Evolutionary conservation across 1,140 invertebrate species (phyloP).

Genomic region (Harpegnathos saltator): DNA sequence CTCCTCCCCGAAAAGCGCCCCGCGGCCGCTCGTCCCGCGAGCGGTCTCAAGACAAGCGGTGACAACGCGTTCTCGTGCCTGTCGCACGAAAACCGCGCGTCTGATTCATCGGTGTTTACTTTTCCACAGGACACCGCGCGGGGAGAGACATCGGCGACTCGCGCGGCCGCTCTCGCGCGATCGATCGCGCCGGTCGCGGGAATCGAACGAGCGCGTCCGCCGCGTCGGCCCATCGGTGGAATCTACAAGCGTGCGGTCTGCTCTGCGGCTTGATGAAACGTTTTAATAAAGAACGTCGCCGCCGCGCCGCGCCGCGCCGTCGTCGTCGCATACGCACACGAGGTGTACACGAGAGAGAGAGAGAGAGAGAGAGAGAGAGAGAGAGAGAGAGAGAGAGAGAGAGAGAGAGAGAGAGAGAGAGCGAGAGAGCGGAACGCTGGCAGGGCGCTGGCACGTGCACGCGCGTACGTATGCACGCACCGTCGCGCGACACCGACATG

Average conservation of each 20-base stretch:
- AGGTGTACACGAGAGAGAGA: neutral
- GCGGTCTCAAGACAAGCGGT: neutral
- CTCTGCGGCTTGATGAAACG: constrained; percentile 20
- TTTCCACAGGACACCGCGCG: neutral
- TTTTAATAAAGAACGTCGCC: constrained; percentile 39
- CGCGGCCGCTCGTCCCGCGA: neutral
- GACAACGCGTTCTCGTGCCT: neutral
- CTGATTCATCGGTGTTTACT: constrained; percentile 10
- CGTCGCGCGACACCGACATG: neutral
- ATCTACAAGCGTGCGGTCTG: constrained; percentile 14
- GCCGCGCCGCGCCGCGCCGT: neutral
- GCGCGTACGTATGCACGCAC: neutral
- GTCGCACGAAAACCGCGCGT: neutral
- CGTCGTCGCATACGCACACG: neutral
- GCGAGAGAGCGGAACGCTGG: no score
- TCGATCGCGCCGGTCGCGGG: neutral
- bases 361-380: no score
- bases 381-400: no score
- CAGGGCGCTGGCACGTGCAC: neutral
- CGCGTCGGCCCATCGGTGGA: constrained; percentile 1
- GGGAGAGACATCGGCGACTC: no score
- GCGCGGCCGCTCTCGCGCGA: no score
- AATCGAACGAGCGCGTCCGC: constrained; percentile 8
- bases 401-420: no score
- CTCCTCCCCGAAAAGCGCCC: neutral